Evolutionary conservation across 2,113 vertebrate species (phyloP).

Genomic region (Gasterosteus aculeatus): DNA sequence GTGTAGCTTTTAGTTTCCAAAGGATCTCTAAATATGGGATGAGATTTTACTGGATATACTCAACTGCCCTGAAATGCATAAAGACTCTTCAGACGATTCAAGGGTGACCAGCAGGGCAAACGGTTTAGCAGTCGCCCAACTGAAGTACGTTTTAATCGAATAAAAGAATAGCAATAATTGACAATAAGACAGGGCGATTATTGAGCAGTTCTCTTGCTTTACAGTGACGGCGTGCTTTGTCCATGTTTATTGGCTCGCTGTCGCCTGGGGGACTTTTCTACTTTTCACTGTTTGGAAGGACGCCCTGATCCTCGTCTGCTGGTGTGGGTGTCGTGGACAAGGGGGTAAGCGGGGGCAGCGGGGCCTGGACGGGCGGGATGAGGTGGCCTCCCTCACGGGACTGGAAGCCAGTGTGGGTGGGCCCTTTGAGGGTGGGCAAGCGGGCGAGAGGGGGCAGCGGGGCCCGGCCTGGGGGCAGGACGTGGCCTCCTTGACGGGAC

Average conservation of each 20-base stretch:
- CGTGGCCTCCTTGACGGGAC: conserved; percentile 74
- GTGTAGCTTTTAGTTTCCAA: too few relatives aligned
- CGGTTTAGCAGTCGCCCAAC: not conserved
- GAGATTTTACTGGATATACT: too few relatives aligned
- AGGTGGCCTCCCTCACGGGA: not conserved
- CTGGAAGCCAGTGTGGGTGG: not conserved
- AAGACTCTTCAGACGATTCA: too few relatives aligned
- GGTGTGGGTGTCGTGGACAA: not conserved
- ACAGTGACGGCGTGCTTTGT: not conserved
- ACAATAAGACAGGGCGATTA: not conserved
- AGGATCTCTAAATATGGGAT: too few relatives aligned
- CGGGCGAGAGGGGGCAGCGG: conserved; percentile 15
- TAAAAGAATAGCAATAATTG: not conserved
- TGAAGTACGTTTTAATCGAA: conserved; percentile 6
- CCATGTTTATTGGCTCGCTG: not conserved
- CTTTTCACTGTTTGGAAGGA: not conserved
- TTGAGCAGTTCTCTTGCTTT: not conserved
- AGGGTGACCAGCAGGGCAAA: not conserved
- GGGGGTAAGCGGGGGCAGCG: not conserved
- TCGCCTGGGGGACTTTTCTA: conserved; percentile 1
- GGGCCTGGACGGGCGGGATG: not conserved
- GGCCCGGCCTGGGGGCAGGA: conserved; percentile 73
- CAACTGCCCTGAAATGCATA: too few relatives aligned
- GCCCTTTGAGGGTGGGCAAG: not conserved
- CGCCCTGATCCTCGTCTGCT: not conserved